Conservation (phyloP, 2,797 vertebrate genomes). For the Iguana delicatissima region DNA sequence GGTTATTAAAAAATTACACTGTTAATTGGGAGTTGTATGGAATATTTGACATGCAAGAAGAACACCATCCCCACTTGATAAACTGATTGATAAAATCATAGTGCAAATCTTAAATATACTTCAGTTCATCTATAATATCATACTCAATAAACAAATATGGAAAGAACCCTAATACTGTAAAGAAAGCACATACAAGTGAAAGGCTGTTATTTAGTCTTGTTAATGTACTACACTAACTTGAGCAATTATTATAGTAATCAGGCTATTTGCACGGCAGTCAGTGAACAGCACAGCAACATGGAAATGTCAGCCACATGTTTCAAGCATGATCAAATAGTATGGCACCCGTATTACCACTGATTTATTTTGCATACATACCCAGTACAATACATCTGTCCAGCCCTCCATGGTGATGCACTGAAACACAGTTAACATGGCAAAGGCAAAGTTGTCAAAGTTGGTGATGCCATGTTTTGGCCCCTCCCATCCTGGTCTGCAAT, state of each 20-base stretch:
- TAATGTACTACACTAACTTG: conserved; percentile 37
- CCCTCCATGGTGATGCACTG: conserved; percentile 99
- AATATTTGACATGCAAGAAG: conserved; percentile 50
- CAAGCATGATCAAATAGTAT: fast-evolving
- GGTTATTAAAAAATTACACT: conserved; percentile 7
- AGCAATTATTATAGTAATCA: conserved; percentile 29
- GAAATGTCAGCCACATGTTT: neutral
- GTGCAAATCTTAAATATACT: neutral
- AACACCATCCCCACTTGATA: neutral
- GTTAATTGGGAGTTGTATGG: neutral
- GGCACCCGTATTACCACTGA: neutral
- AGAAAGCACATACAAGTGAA: conserved; percentile 1
- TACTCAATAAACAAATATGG: neutral
- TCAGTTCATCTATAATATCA: neutral
- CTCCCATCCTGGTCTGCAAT: conserved; percentile 90
- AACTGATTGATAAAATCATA: conserved; percentile 23
- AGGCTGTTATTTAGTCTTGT: neutral
- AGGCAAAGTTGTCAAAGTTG: conserved; percentile 99
- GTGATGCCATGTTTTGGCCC: conserved; percentile 97
- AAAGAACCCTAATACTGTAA: conserved; percentile 11
- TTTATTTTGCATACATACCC: conserved; percentile 83
- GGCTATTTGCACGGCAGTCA: conserved; percentile 22
- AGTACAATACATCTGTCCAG: conserved; percentile 97
- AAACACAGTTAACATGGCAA: conserved; percentile 98
- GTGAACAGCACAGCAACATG: neutral